Evolutionary conservation across 2,888 invertebrate genomes (phyloP).

Genomic region (Polyommatus iphigenia): DNA sequence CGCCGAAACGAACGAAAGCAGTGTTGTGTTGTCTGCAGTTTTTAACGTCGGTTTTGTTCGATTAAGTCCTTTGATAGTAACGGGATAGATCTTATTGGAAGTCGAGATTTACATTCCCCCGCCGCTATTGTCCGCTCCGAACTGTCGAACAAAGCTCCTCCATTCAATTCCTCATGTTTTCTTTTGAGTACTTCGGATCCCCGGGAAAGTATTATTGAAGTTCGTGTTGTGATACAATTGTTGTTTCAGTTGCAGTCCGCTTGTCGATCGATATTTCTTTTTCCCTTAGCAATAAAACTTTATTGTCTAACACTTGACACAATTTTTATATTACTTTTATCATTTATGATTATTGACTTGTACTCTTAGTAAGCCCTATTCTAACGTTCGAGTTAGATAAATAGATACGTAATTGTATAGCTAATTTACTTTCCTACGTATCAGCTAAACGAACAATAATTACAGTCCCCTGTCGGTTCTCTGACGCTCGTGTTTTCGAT

Average conservation of each 20-base stretch:
- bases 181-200: slow-evolving; percentile 22
- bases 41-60: slow-evolving; percentile 25
- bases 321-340: background rate
- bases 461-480: background rate
- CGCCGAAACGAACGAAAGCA: background rate
- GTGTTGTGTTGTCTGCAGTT: background rate
- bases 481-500: background rate
- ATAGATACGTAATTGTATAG: too few relatives aligned
- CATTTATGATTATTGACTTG: background rate
- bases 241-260: background rate
- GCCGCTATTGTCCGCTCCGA: slow-evolving; percentile 14
- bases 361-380: too few relatives aligned
- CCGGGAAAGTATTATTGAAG: background rate
- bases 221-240: background rate
- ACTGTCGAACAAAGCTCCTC: slow-evolving; percentile 12
- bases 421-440: too few relatives aligned
- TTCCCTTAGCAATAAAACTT: background rate
- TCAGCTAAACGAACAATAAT: background rate
- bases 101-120: slow-evolving; percentile 26
- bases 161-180: slow-evolving; percentile 21
- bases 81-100: slow-evolving; percentile 27
- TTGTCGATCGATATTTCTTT: background rate
- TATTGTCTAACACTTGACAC: background rate
- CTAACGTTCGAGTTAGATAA: too few relatives aligned
- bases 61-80: slow-evolving; percentile 30